Evolutionary conservation across 2,113 vertebrate species (phyloP).

Genomic region (Octodon degus): DNA sequence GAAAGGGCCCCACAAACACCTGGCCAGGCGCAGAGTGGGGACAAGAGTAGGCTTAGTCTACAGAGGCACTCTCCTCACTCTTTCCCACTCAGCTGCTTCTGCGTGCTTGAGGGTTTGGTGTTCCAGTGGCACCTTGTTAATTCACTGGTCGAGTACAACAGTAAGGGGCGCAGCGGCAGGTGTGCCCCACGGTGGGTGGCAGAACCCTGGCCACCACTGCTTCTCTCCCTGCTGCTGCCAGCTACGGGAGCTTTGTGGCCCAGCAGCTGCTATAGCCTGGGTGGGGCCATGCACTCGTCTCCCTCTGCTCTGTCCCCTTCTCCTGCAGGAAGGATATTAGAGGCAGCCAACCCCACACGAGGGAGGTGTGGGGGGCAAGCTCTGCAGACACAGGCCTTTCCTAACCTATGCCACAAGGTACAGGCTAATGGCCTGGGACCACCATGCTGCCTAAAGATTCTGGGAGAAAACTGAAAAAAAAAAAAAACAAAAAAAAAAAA

Average conservation of each 20-base stretch:
- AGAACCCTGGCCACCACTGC: conserved; percentile 65
- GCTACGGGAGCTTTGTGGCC: conserved; percentile 61
- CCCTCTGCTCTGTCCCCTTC: neutral
- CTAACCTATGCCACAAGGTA: conserved; percentile 67
- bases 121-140: conserved; percentile 70
- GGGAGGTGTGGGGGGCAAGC: conserved; percentile 51
- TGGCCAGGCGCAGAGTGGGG: neutral
- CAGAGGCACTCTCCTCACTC: conserved; percentile 56
- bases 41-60: too few relatives aligned
- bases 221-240: conserved; percentile 53
- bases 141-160: conserved; percentile 76
- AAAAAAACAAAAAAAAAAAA: neutral
- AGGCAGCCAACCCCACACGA: neutral
- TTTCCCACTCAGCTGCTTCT: conserved; percentile 69
- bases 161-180: conserved; percentile 55
- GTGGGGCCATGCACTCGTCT: conserved; percentile 56
- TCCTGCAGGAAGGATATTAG: neutral
- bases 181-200: neutral
- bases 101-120: conserved; percentile 54
- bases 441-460: conserved; percentile 74
- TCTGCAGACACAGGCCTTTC: conserved; percentile 75
- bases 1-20: neutral
- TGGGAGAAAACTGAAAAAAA: conserved; percentile 38
- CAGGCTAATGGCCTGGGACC: conserved; percentile 67
- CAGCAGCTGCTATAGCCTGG: conserved; percentile 79